Evolutionary conservation across 1,140 invertebrate species (phyloP).

Genomic region (Agraylea sexmaculata): DNA sequence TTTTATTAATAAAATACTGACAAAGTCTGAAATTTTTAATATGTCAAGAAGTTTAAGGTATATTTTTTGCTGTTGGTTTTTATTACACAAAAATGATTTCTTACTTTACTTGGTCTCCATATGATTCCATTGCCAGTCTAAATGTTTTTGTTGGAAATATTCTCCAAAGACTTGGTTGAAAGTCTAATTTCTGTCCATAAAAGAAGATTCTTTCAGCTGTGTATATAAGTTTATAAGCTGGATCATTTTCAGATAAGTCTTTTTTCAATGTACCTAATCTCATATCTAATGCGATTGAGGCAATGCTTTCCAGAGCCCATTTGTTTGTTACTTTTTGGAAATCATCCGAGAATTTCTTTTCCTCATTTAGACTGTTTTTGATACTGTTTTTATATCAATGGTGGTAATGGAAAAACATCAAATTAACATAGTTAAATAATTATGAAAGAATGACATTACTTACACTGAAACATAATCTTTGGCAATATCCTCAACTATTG

Average conservation of each 20-base stretch:
- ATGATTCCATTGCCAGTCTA: slow-evolving; percentile 37
- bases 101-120: slow-evolving; percentile 35
- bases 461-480: too few relatives aligned
- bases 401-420: too few relatives aligned
- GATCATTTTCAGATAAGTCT: slow-evolving; percentile 39
- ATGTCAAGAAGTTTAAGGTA: too few relatives aligned
- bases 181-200: slow-evolving; percentile 45
- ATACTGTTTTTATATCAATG: too few relatives aligned
- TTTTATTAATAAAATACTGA: slow-evolving; percentile 28
- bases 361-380: slow-evolving; percentile 35
- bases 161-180: slow-evolving; percentile 50
- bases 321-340: slow-evolving; percentile 53
- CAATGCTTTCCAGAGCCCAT: slow-evolving; percentile 59
- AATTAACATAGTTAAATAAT: too few relatives aligned
- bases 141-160: slow-evolving; percentile 44
- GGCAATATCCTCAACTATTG: slow-evolving; percentile 9
- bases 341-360: slow-evolving; percentile 41
- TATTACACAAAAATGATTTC: slow-evolving; percentile 19
- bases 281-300: slow-evolving; percentile 52
- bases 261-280: slow-evolving; percentile 47
- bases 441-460: too few relatives aligned
- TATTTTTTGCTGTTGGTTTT: too few relatives aligned
- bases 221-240: slow-evolving; percentile 45
- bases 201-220: slow-evolving; percentile 48
- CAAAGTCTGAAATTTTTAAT: slow-evolving; percentile 24